Conservation (phyloP, 2,113 vertebrate species). For the Brienomyrus brachyistius region DNA sequence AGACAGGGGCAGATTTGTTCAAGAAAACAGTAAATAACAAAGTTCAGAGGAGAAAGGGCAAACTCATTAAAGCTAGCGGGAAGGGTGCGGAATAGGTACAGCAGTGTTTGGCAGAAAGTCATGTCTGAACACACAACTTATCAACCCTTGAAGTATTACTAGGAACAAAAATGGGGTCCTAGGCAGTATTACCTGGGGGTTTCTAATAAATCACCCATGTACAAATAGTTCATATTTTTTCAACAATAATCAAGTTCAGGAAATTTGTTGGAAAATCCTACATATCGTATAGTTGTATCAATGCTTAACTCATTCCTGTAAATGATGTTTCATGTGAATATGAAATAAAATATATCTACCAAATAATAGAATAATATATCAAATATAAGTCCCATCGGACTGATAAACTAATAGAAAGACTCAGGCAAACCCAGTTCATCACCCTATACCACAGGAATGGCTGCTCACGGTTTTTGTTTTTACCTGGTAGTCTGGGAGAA, state of each 20-base stretch:
- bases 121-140: neutral
- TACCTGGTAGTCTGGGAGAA: neutral
- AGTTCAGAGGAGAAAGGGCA: neutral
- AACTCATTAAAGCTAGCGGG: neutral
- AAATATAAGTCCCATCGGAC: neutral
- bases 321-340: neutral
- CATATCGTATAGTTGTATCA: neutral
- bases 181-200: neutral
- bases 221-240: neutral
- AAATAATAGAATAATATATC: neutral
- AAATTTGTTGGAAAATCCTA: neutral
- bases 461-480: neutral
- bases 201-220: neutral
- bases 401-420: neutral
- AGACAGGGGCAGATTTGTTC: neutral
- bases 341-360: neutral
- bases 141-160: neutral
- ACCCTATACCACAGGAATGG: neutral
- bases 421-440: neutral
- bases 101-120: neutral
- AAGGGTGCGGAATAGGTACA: neutral
- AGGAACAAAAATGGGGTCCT: neutral
- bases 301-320: neutral
- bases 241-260: neutral
- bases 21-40: neutral